Percentiles rank a stretch among this genome's conserved stretches.
Evolutionary conservation across 2,113 vertebrate species (phyloP).

Genomic region (Ammospiza nelsoni): DNA sequence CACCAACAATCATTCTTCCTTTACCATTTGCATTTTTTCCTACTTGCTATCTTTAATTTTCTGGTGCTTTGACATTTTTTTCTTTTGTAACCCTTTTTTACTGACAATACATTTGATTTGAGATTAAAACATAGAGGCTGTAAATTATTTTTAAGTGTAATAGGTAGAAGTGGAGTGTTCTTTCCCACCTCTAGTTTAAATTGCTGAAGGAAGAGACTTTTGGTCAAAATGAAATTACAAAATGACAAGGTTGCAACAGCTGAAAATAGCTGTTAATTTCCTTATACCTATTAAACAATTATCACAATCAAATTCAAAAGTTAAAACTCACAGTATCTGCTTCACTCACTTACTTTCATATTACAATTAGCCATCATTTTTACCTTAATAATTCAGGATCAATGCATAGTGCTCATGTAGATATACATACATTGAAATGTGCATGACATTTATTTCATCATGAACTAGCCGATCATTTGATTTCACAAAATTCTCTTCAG

Average conservation of each 20-base stretch:
- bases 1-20: constrained; percentile 65
- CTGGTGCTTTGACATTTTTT: constrained; percentile 66
- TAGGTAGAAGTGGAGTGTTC: background rate
- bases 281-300: background rate
- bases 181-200: background rate
- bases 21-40: constrained; percentile 66
- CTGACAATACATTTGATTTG: constrained; percentile 71
- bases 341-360: constrained; percentile 64
- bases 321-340: background rate
- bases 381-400: constrained; percentile 65
- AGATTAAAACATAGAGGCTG: constrained; percentile 42
- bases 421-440: constrained; percentile 7
- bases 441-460: constrained; percentile 58
- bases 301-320: background rate
- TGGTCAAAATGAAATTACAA: background rate
- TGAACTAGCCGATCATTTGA: constrained; percentile 64
- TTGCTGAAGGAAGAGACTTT: constrained; percentile 1
- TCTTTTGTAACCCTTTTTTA: constrained; percentile 72
- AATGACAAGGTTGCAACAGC: background rate
- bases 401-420: background rate
- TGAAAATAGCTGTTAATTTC: constrained; percentile 14
- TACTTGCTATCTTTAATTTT: constrained; percentile 71
- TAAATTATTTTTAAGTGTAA: constrained; percentile 32
- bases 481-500: constrained; percentile 50
- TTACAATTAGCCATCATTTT: constrained; percentile 58